phyloP scores from a whole-genome alignment of 2,797 vertebrate genomes.

The Poecilia picta region DNA sequence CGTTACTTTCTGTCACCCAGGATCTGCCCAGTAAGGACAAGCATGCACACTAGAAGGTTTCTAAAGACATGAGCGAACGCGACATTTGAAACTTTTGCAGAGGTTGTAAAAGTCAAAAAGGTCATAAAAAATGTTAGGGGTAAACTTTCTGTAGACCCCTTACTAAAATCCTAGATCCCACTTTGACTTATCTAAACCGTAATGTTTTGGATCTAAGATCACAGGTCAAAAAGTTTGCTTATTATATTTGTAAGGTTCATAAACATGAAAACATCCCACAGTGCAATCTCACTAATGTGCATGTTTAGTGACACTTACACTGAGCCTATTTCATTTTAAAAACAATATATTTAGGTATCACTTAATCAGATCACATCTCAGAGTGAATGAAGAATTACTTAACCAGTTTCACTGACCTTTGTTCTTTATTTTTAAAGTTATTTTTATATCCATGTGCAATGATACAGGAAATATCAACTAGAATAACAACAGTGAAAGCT shows the following conservation, averaged over 20 bases:
- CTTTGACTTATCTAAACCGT: not conserved
- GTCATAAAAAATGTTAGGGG: not conserved
- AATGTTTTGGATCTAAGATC: not conserved
- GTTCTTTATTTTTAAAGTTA: no score
- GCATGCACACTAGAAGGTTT: not conserved
- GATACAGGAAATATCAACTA: no score
- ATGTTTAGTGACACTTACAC: no score
- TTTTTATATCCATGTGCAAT: no score
- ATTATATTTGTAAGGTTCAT: not conserved
- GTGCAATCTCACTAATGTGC: no score
- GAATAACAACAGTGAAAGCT: no score
- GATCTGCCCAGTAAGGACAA: not conserved
- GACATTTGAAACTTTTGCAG: constrained; percentile 9
- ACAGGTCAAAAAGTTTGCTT: not conserved
- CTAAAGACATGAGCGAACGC: not conserved
- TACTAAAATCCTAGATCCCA: not conserved
- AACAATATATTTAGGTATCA: no score
- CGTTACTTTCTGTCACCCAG: not conserved
- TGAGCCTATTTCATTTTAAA: no score
- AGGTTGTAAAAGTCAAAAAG: constrained; percentile 6
- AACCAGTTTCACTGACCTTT: no score
- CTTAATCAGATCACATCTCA: no score
- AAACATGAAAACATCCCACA: not conserved
- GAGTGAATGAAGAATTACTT: no score
- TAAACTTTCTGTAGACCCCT: constrained; percentile 6